Evolutionary conservation across 2,888 invertebrate genomes (phyloP).

Genomic region (Tinea semifulvella): DNA sequence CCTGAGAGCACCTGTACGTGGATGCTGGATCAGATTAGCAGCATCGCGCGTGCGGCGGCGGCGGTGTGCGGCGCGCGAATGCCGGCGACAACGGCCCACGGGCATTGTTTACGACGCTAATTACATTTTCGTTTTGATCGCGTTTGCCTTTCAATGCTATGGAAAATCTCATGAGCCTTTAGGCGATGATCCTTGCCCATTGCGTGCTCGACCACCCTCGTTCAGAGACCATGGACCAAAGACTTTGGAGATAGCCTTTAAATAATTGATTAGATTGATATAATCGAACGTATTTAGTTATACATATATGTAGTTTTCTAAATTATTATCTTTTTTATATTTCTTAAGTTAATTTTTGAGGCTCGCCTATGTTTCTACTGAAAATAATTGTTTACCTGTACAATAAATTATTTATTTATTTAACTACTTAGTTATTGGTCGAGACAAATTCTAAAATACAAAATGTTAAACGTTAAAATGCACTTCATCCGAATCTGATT

Average conservation of each 20-base stretch:
- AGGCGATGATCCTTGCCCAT: background rate
- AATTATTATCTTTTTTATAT: no score
- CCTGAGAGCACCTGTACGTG: slow-evolving; percentile 9
- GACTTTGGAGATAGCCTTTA: no score
- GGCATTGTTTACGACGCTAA: slow-evolving; percentile 61
- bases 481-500: slow-evolving; percentile 20
- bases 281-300: no score
- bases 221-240: background rate
- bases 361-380: no score
- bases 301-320: no score
- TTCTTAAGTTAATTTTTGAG: no score
- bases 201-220: background rate
- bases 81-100: slow-evolving; percentile 28
- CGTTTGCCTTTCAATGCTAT: slow-evolving; percentile 37
- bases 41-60: slow-evolving; percentile 43
- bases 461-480: no score
- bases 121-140: slow-evolving; percentile 61
- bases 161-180: slow-evolving; percentile 9
- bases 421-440: no score
- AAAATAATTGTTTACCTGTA: no score
- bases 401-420: no score
- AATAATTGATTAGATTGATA: no score
- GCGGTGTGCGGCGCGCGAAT: slow-evolving; percentile 54
- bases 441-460: no score
- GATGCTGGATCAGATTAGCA: slow-evolving; percentile 8